Conservation (phyloP, 2,797 vertebrate genomes). For the Sebastes flavidus region DNA sequence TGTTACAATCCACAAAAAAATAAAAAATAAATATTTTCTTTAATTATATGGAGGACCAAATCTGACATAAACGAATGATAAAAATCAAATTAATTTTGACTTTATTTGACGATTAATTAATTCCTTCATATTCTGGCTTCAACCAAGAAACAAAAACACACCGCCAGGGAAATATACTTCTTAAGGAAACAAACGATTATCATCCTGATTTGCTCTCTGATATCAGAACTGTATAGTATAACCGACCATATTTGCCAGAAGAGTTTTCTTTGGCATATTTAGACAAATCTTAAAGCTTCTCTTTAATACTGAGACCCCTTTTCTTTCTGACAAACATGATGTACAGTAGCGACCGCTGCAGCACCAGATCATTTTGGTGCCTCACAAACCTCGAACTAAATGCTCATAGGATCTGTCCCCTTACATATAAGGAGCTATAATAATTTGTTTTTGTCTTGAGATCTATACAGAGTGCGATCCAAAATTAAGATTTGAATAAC, state of each 20-base stretch:
- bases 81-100: neutral
- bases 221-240: slow-evolving; percentile 8
- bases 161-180: neutral
- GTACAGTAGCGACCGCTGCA: slow-evolving; percentile 36
- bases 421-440: neutral
- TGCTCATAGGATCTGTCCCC: neutral
- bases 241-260: neutral
- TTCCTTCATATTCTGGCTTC: neutral
- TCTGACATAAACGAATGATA: neutral
- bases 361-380: slow-evolving; percentile 35
- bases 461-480: slow-evolving; percentile 36
- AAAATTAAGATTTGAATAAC: neutral
- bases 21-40: neutral
- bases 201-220: neutral
- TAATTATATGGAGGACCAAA: neutral
- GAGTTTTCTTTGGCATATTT: slow-evolving; percentile 19
- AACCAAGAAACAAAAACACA: neutral
- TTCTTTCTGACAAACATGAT: neutral
- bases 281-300: slow-evolving; percentile 1
- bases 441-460: neutral
- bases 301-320: neutral
- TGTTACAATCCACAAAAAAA: neutral
- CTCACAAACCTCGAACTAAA: slow-evolving; percentile 12
- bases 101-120: neutral
- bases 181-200: neutral